A percentile compares a stretch with the other conserved stretches of the same genome.
Evolutionary conservation across 2,113 vertebrate genomes (phyloP).

Genomic region (Mus pahari): DNA sequence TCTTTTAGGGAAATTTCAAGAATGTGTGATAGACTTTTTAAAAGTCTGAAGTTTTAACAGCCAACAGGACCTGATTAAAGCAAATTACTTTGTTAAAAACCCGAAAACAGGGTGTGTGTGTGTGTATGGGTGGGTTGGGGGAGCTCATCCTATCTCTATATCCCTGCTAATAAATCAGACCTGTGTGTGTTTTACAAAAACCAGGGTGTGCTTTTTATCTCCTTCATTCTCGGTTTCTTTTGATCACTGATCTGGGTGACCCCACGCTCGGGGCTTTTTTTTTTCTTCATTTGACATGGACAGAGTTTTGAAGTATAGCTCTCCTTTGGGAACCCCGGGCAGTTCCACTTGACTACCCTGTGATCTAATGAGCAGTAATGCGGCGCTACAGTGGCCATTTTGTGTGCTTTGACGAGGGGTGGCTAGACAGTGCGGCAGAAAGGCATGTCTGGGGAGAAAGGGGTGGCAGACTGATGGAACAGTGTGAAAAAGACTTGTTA

Average conservation of each 20-base stretch:
- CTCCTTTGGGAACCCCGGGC: constrained; percentile 88
- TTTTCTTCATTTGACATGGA: constrained; percentile 95
- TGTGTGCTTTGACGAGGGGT: constrained; percentile 87
- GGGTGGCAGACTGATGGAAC: constrained; percentile 85
- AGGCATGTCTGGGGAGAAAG: constrained; percentile 84
- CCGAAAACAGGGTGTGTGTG: neutral
- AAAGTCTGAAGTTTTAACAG: constrained; percentile 50
- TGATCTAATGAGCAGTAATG: constrained; percentile 90
- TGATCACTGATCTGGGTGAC: constrained; percentile 97
- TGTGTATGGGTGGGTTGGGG: neutral
- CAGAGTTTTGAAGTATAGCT: constrained; percentile 91
- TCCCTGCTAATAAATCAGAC: constrained; percentile 85
- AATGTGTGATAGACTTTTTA: constrained; percentile 44
- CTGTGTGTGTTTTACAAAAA: constrained; percentile 82
- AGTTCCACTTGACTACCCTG: constrained; percentile 92
- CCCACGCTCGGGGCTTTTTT: constrained; percentile 88
- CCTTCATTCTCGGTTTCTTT: constrained; percentile 88
- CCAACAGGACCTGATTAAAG: constrained; percentile 63
- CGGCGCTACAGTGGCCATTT: constrained; percentile 89
- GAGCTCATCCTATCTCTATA: constrained; percentile 79
- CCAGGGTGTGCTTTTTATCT: constrained; percentile 50
- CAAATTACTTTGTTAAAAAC: constrained; percentile 72
- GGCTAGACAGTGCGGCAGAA: constrained; percentile 87
- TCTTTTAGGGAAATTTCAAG: constrained; percentile 47
- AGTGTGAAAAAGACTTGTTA: constrained; percentile 89